Conservation (phyloP, 2,888 invertebrate species). For the Laspeyria flexula region DNA sequence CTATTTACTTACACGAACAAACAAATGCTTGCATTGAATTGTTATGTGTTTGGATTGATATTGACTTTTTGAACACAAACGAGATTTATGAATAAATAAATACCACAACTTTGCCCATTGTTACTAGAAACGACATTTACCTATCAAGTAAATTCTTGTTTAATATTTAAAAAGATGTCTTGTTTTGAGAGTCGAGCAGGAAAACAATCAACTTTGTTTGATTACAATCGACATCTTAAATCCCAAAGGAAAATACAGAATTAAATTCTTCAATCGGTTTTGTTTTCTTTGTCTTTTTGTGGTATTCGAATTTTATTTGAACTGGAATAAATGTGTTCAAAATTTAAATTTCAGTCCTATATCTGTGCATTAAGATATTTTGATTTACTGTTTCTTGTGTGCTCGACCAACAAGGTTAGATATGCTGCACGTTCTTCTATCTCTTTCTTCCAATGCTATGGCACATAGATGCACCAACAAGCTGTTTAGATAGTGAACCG, state of each 20-base stretch:
- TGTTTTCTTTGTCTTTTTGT: background rate
- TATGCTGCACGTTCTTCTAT: conserved; percentile 67
- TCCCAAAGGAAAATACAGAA: no score
- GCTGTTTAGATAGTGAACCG: conserved; percentile 58
- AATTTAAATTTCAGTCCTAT: conserved; percentile 55
- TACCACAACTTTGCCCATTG: no score
- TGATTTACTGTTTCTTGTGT: conserved; percentile 69
- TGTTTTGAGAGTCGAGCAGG: background rate
- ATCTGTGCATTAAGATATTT: conserved; percentile 61
- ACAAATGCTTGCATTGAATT: conserved; percentile 73
- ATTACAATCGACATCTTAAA: no score
- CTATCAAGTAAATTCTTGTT: no score
- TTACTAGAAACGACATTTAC: background rate
- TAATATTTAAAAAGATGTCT: background rate
- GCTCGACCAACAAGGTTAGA: conserved; percentile 79
- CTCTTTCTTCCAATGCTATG: conserved; percentile 57
- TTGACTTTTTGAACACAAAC: conserved; percentile 7
- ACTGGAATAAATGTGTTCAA: conserved; percentile 1
- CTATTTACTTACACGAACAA: conserved; percentile 57
- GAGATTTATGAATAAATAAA: background rate
- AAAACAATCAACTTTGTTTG: background rate
- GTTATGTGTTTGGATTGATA: conserved; percentile 63
- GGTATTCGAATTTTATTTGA: no score
- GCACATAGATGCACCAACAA: conserved; percentile 59
- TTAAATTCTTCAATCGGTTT: background rate